Evolutionary conservation across 2,888 invertebrate species (phyloP), one percentile per base, ranked within the genome.

Genomic region (Cinara cedri): DNA sequence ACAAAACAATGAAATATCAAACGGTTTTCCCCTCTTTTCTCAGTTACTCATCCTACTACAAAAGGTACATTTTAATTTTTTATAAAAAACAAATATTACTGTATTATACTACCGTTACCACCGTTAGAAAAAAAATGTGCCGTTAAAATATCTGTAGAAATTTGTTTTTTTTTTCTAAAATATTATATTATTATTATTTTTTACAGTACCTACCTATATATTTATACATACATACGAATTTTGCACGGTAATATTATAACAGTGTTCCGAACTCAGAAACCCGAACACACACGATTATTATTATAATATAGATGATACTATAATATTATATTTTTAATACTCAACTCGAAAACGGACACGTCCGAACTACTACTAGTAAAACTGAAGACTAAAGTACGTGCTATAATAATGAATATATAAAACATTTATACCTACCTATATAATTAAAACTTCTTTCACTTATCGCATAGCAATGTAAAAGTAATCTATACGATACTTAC

Each of bases 321-420:
- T 34, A 34, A 34, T 34, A 34, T 34, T 6, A 54, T 49, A 10
- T 10, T 49, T 26, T 21, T 24, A 51, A 51, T 14, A 71, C 55
- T 42, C 8, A 8, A 55, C 71, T 63, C 65, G 54, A 75, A 75
- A 75, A 75, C 42, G 42, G 42, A 44, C 44, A 65, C 63, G 74
- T 65, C 65, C 63, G 63, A 4, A 44, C 74, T 75, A 24, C 34
- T n/a, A n/a, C n/a, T n/a, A n/a, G n/a, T n/a, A n/a, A n/a, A n/a
- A 51, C 54, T 54, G 63, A 13, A 75, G 21, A 34, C 34, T 34
- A 6, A 4, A 6, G 6, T 34, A 34, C 3, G 34, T n/a, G n/a
- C n/a, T n/a, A n/a, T n/a, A n/a, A n/a, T n/a, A n/a, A n/a, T n/a
- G n/a, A n/a, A n/a, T n/a, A n/a, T n/a, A n/a, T n/a, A n/a, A n/a